Evolutionary conservation across 2,113 vertebrate species (phyloP).

Genomic region (Urocolius indicus): DNA sequence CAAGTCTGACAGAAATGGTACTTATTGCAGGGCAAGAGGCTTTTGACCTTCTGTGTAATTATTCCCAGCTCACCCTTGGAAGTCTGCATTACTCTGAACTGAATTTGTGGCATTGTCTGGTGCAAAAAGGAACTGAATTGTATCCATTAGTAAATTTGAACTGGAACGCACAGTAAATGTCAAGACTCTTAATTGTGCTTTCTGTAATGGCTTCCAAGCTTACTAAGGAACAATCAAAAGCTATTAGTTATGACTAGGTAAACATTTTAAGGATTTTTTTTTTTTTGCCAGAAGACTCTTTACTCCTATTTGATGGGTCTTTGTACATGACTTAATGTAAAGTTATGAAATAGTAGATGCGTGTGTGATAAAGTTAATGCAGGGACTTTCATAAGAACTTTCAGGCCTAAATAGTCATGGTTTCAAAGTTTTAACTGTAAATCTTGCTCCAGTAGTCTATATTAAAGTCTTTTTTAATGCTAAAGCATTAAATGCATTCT

Average conservation of each 20-base stretch:
- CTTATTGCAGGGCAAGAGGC: constrained; percentile 72
- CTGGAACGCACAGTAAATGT: constrained; percentile 79
- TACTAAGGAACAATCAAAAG: constrained; percentile 80
- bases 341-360: constrained; percentile 70
- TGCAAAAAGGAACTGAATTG: constrained; percentile 66
- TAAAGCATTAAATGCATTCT: background rate
- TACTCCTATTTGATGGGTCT: constrained; percentile 74
- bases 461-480: background rate
- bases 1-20: constrained; percentile 62
- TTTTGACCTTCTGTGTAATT: constrained; percentile 80
- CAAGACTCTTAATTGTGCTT: constrained; percentile 79
- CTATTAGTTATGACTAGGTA: constrained; percentile 81
- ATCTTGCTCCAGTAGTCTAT: background rate
- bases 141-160: constrained; percentile 79
- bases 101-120: constrained; percentile 70
- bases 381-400: background rate
- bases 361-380: constrained; percentile 57
- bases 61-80: constrained; percentile 71
- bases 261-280: constrained; percentile 74
- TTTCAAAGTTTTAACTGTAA: background rate
- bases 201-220: constrained; percentile 76
- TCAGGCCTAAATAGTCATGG: background rate
- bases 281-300: constrained; percentile 68
- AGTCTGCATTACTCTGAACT: constrained; percentile 69
- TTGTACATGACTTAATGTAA: constrained; percentile 63